Evolutionary conservation across 2,888 invertebrate genomes (phyloP).

Genomic region (Eupeodes luniger): DNA sequence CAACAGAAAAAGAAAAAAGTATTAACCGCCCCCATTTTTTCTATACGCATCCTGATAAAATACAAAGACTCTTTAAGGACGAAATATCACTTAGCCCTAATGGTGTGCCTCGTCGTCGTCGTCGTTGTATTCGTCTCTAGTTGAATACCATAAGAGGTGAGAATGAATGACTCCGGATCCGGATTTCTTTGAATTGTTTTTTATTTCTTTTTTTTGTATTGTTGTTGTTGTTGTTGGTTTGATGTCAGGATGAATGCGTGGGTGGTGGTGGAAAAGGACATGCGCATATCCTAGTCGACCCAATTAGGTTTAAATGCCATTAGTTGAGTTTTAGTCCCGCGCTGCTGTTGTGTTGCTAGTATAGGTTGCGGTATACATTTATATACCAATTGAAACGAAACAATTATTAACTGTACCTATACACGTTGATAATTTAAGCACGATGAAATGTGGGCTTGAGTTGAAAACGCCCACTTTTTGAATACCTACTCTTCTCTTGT

Average conservation of each 20-base stretch:
- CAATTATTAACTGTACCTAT: slow-evolving; percentile 67
- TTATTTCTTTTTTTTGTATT: slow-evolving; percentile 22
- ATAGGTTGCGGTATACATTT: neutral
- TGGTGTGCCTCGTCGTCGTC: slow-evolving; percentile 63
- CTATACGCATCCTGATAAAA: slow-evolving; percentile 44
- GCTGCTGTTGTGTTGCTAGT: neutral
- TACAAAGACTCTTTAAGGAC: slow-evolving; percentile 63
- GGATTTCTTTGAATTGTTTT: slow-evolving; percentile 20
- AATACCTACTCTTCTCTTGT: slow-evolving; percentile 18
- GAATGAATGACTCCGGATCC: slow-evolving; percentile 68
- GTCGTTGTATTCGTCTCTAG: slow-evolving; percentile 61
- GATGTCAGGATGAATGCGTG: slow-evolving; percentile 11
- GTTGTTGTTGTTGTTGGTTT: neutral
- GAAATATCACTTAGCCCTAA: slow-evolving; percentile 74
- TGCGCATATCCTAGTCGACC: slow-evolving; percentile 72
- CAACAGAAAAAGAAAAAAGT: neutral
- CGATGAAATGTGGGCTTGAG: slow-evolving; percentile 14
- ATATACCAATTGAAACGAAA: slow-evolving; percentile 70
- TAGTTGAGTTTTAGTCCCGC: slow-evolving; percentile 56
- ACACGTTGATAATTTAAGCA: slow-evolving; percentile 6
- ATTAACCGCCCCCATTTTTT: slow-evolving; percentile 64
- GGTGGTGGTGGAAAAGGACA: slow-evolving; percentile 53
- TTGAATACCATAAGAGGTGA: slow-evolving; percentile 70
- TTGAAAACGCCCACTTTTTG: slow-evolving; percentile 73
- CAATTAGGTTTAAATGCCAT: slow-evolving; percentile 74